Percentiles rank a stretch among this genome's conserved stretches.
phyloP scores from a whole-genome alignment of 35 echinoderm and acorn worm species.

The Stichopus chloronotus region DNA sequence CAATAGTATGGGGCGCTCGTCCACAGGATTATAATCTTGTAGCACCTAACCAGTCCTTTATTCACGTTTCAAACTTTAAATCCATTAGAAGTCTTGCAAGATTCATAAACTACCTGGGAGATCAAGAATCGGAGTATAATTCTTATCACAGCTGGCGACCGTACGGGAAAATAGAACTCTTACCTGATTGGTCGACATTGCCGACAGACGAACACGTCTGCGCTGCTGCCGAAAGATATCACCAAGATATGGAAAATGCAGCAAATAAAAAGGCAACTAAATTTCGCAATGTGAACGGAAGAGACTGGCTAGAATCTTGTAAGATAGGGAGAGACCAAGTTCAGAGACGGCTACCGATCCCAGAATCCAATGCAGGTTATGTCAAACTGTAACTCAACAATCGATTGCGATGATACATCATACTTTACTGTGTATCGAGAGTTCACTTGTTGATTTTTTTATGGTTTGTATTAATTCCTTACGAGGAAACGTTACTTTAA shows the following conservation, averaged over 20 bases:
- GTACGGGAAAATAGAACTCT: slow-evolving; percentile 6
- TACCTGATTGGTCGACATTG: slow-evolving; percentile 37
- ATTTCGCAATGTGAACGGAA: slow-evolving; percentile 46
- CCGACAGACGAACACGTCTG: slow-evolving; percentile 49
- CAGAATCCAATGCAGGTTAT: slow-evolving; percentile 14
- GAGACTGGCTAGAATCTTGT: slow-evolving; percentile 58
- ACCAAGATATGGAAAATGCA: slow-evolving; percentile 45
- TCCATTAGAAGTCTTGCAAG: slow-evolving; percentile 5
- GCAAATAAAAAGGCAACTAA: neutral
- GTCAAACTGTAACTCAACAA: neutral
- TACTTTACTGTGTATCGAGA: no score
- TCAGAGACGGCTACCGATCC: slow-evolving; percentile 24
- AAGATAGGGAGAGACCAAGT: slow-evolving; percentile 47
- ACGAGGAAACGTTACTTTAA: no score
- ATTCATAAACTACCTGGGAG: slow-evolving; percentile 7
- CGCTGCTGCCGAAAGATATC: slow-evolving; percentile 23
- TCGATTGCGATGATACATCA: no score
- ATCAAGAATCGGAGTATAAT: slow-evolving; percentile 25
- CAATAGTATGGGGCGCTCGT: slow-evolving; percentile 53
- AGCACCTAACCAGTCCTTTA: slow-evolving; percentile 38
- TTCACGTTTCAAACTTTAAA: slow-evolving; percentile 38
- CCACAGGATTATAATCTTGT: slow-evolving; percentile 38
- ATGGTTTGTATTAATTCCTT: no score
- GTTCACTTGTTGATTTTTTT: no score
- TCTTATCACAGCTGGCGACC: slow-evolving; percentile 31